Conservation (phyloP, 2,888 invertebrate genomes). For the Deroplatys truncata region DNA sequence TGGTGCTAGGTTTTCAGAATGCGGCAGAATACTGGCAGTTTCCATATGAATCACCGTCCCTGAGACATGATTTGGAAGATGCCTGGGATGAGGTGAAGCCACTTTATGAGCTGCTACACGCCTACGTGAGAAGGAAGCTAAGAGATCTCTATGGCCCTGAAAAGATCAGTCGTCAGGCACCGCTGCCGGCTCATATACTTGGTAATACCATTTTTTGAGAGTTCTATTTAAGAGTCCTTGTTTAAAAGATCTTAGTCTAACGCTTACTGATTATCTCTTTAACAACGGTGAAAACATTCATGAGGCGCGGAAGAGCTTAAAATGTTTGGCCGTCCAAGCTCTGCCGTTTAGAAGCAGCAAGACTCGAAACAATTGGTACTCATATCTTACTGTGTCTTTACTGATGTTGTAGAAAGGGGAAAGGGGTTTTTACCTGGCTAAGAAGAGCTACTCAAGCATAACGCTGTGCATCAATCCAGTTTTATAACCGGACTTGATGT, state of each 20-base stretch:
- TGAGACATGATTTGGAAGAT: constrained; percentile 73
- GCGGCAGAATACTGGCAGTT: constrained; percentile 87
- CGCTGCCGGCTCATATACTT: constrained; percentile 78
- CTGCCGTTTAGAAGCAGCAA: too few species aligned
- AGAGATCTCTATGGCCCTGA: constrained; percentile 81
- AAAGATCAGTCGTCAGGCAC: constrained; percentile 71
- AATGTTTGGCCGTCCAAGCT: too few species aligned
- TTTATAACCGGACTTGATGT: too few species aligned
- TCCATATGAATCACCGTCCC: constrained; percentile 73
- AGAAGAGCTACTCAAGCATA: too few species aligned
- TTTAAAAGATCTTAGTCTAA: background rate
- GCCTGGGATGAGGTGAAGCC: constrained; percentile 83
- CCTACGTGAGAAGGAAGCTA: constrained; percentile 81
- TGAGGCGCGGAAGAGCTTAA: too few species aligned
- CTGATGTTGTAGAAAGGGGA: too few species aligned
- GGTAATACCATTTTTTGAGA: constrained; percentile 44
- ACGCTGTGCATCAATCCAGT: too few species aligned
- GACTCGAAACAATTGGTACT: too few species aligned
- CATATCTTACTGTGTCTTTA: too few species aligned
- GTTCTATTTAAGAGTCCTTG: background rate
- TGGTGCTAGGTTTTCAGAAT: constrained; percentile 72
- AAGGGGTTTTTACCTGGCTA: too few species aligned
- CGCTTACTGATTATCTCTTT: too few species aligned
- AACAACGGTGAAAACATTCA: too few species aligned
- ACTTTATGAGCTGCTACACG: constrained; percentile 81